A percentile compares a stretch with the other conserved stretches of the same genome.
phyloP scores from a whole-genome alignment of 1,140 invertebrate genomes.

The Drosophila nebulosa region DNA sequence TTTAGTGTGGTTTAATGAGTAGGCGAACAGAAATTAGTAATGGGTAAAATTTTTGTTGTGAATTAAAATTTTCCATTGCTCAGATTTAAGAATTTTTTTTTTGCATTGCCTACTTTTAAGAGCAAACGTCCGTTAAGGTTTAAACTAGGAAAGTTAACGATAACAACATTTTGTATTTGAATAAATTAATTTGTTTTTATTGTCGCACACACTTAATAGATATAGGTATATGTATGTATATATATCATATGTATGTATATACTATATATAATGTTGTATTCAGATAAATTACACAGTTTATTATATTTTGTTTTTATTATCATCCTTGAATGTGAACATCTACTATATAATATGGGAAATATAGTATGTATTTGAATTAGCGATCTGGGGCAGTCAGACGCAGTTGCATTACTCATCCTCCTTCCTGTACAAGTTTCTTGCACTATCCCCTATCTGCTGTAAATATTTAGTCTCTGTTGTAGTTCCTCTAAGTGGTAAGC shows the following conservation, averaged over 20 bases:
- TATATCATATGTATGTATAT: constrained; percentile 21
- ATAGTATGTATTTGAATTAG: constrained; percentile 53
- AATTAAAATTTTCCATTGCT: too few relatives aligned
- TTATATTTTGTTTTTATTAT: constrained; percentile 12
- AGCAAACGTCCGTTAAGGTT: background rate
- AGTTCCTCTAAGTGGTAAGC: constrained; percentile 70
- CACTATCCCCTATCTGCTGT: constrained; percentile 24
- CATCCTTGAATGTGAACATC: constrained; percentile 6
- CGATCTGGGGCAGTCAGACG: background rate
- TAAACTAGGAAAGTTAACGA: background rate
- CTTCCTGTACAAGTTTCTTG: constrained; percentile 52
- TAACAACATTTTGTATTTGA: constrained; percentile 29
- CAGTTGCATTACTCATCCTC: background rate
- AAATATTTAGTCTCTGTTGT: constrained; percentile 43
- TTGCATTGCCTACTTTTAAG: background rate
- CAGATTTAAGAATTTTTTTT: background rate
- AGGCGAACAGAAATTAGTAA: too few relatives aligned
- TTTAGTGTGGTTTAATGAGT: too few relatives aligned
- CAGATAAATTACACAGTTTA: constrained; percentile 62
- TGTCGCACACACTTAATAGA: constrained; percentile 79
- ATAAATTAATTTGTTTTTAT: constrained; percentile 79
- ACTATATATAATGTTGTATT: constrained; percentile 40
- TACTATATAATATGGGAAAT: constrained; percentile 54
- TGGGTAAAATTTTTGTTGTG: too few relatives aligned
- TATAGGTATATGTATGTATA: constrained; percentile 30